Conservation (phyloP, 2,888 invertebrate genomes). For the Uloborus plumipes region DNA sequence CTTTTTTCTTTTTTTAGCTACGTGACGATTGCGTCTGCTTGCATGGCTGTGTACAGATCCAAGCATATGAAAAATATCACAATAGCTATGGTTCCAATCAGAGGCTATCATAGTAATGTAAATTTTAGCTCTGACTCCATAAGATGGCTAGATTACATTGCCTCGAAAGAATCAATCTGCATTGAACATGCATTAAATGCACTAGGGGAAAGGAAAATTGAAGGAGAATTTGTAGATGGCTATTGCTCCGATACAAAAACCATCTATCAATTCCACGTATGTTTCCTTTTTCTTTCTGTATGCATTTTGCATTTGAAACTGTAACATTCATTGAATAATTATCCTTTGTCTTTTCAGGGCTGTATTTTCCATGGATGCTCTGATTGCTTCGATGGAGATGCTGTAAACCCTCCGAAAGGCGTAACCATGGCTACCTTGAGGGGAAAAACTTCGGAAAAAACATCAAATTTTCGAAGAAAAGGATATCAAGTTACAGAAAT, state of each 20-base stretch:
- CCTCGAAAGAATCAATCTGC: background rate
- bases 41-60: background rate
- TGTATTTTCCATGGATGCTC: conserved; percentile 1
- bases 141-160: conserved; percentile 2
- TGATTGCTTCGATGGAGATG: background rate
- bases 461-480: background rate
- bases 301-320: too few relatives aligned
- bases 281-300: background rate
- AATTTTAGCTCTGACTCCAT: background rate
- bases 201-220: background rate
- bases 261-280: conserved; percentile 1
- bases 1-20: too few relatives aligned
- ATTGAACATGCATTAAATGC: conserved; percentile 1
- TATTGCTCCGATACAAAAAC: background rate
- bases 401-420: background rate
- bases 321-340: too few relatives aligned
- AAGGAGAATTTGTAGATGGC: background rate
- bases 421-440: background rate
- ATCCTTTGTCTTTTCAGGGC: background rate
- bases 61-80: background rate
- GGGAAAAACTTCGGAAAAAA: background rate
- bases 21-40: background rate
- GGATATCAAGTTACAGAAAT: background rate
- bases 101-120: background rate
- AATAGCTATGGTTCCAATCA: background rate